Conservation (phyloP, 2,113 vertebrate genomes). For the Prunella fulvescens region DNA sequence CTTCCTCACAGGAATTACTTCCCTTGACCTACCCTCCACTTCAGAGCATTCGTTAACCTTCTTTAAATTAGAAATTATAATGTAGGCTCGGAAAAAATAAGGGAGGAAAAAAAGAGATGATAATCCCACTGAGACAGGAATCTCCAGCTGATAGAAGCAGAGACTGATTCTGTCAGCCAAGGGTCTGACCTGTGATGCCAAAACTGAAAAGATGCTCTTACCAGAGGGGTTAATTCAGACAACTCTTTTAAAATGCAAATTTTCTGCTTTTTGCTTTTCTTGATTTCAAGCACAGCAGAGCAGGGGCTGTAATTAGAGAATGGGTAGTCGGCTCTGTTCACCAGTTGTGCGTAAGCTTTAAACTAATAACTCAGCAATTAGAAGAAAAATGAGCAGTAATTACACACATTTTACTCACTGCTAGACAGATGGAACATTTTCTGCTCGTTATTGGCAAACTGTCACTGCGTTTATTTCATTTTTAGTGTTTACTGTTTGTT, state of each 20-base stretch:
- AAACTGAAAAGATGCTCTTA: neutral
- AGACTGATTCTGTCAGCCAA: neutral
- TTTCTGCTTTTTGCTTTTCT: slow-evolving; percentile 2
- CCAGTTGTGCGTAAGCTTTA: slow-evolving; percentile 74
- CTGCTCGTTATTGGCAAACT: slow-evolving; percentile 77
- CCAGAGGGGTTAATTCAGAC: slow-evolving; percentile 35
- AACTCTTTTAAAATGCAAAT: slow-evolving; percentile 41
- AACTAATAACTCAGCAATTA: slow-evolving; percentile 84
- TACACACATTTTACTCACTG: slow-evolving; percentile 77
- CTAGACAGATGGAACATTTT: slow-evolving; percentile 79
- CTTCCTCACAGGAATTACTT: neutral
- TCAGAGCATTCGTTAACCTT: neutral
- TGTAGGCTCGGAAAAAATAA: neutral
- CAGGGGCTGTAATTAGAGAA: slow-evolving; percentile 66
- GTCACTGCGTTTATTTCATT: slow-evolving; percentile 77
- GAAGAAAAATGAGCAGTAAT: slow-evolving; percentile 83
- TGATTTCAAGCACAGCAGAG: slow-evolving; percentile 52
- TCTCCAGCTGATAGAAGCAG: neutral
- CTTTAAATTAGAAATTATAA: slow-evolving; percentile 26
- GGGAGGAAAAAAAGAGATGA: neutral
- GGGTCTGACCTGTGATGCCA: neutral
- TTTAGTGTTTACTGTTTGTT: slow-evolving; percentile 80
- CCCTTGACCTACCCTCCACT: neutral
- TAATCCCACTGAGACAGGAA: neutral
- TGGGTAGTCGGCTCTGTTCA: slow-evolving; percentile 63